Base-by-base conservation (phyloP, 2,113 vertebrate species). In the Tychaedon coryphoeus region DNA sequence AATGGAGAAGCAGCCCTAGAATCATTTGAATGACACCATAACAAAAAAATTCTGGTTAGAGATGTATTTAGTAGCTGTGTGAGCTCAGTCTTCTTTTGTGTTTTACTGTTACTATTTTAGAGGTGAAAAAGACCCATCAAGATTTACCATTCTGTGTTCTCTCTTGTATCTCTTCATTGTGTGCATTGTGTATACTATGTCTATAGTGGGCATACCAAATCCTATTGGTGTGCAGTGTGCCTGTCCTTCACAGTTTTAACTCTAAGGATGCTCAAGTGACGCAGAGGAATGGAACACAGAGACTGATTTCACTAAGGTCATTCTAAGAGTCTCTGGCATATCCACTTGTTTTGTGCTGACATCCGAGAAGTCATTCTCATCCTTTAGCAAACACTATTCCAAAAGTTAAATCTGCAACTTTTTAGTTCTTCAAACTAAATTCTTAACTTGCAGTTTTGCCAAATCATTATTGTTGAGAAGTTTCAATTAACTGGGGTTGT, bases 281-380 rank as follows among this genome's bases (percentile, higher is more conserved):
- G 2, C 12, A n/a, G 19, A 34, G 24, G 25, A 70, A 50, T 19
- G 17, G 38, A 54, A 42, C 28, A 23, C 16, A 56, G 38, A 64
- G 58, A 24, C 14, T 5, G 0, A 33, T 56, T 54, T 72, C 26
- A 31, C 36, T 50, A 3, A 47, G 6, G 22, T 85, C 57, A 8
- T 56, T 26, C 12, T 65, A 5, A 48, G 23, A 60, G 50, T 34
- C n/a, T 79, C 28, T 54, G 31, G 14, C 19, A 50, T 0, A 1
- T 40, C 18, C 14, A 1, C 42, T 0, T 0, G 0, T 72, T 79
- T 50, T 40, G 12, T 69, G 15, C 38, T 79, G 36, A 22, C 36
- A 26, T 86, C n/a, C 10, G 79, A 9, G 53, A 73, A 66, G 65
- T 62, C 8, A 19, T 60, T 25, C 8, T 91, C 6, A 54, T 87